Evolutionary conservation across 2,888 invertebrate genomes (phyloP).

Genomic region (Orthosia gothica): DNA sequence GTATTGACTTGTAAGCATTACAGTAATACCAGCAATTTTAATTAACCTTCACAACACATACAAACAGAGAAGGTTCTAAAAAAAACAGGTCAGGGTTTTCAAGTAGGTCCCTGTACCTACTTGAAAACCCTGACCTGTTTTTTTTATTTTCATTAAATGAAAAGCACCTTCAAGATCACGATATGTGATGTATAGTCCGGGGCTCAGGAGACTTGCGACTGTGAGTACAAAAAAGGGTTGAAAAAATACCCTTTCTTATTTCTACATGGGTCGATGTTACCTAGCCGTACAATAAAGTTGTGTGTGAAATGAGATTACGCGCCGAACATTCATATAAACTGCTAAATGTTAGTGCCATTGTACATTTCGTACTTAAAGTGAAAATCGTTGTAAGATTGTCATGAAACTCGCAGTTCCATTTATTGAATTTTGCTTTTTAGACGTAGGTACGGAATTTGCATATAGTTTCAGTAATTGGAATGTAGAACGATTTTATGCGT

Average conservation of each 20-base stretch:
- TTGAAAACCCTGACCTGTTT: too few species aligned
- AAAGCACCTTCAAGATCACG: slow-evolving; percentile 10
- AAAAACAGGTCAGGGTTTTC: neutral
- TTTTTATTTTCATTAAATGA: slow-evolving; percentile 38
- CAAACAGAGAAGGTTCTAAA: neutral
- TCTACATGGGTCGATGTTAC: slow-evolving; percentile 12
- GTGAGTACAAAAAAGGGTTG: slow-evolving; percentile 31
- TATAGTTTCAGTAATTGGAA: slow-evolving; percentile 36
- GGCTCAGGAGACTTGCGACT: slow-evolving; percentile 17
- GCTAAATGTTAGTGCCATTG: slow-evolving; percentile 13
- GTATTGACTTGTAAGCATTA: slow-evolving; percentile 52
- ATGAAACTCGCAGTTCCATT: slow-evolving; percentile 32
- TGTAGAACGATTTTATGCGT: slow-evolving; percentile 26
- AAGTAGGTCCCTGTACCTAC: too few species aligned
- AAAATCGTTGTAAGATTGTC: slow-evolving; percentile 30
- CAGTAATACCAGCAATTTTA: slow-evolving; percentile 26
- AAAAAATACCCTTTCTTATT: slow-evolving; percentile 44
- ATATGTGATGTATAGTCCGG: slow-evolving; percentile 5
- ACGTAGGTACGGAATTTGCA: slow-evolving; percentile 28
- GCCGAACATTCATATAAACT: slow-evolving; percentile 19
- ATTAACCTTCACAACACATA: slow-evolving; percentile 6
- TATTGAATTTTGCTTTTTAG: slow-evolving; percentile 27
- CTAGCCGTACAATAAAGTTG: slow-evolving; percentile 32
- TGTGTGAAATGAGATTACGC: slow-evolving; percentile 39
- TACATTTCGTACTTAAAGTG: slow-evolving; percentile 18